Percentiles rank a stretch among this genome's conserved stretches.
Evolutionary conservation across 2,113 vertebrate genomes (phyloP).

Genomic region (Myotis yumanensis): DNA sequence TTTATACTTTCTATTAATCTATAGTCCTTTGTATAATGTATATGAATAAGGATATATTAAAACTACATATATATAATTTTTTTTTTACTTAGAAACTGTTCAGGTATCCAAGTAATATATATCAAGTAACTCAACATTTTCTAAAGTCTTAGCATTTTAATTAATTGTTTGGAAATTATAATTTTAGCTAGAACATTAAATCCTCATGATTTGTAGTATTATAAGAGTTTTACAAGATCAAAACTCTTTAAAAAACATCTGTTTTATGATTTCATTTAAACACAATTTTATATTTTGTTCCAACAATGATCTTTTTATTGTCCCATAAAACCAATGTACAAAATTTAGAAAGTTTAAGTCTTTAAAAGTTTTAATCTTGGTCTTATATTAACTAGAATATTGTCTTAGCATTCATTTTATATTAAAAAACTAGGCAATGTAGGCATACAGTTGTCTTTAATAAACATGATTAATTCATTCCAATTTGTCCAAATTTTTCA

Average conservation of each 20-base stretch:
- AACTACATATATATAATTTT: neutral
- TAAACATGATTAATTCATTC: neutral
- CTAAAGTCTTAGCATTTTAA: conserved; percentile 7
- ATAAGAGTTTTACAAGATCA: neutral
- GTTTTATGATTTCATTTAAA: conserved; percentile 35
- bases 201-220: conserved; percentile 17
- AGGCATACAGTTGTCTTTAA: neutral
- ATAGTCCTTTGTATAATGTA: neutral
- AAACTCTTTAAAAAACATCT: conserved; percentile 12
- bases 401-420: conserved; percentile 30
- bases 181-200: conserved; percentile 9
- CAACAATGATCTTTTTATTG: conserved; percentile 3
- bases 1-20: neutral
- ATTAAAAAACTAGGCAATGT: neutral
- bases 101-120: neutral
- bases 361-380: neutral
- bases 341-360: conserved; percentile 25
- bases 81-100: neutral
- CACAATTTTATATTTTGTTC: conserved; percentile 25
- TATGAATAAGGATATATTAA: conserved; percentile 7
- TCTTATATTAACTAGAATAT: neutral
- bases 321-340: neutral
- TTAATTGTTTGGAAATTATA: neutral
- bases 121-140: conserved; percentile 29
- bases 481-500: neutral